These are phyloP conservation scores for Schrankia costaestrigalis DNA, from an alignment of 2,888 invertebrate species.

Conservation along the genomic window DNA sequence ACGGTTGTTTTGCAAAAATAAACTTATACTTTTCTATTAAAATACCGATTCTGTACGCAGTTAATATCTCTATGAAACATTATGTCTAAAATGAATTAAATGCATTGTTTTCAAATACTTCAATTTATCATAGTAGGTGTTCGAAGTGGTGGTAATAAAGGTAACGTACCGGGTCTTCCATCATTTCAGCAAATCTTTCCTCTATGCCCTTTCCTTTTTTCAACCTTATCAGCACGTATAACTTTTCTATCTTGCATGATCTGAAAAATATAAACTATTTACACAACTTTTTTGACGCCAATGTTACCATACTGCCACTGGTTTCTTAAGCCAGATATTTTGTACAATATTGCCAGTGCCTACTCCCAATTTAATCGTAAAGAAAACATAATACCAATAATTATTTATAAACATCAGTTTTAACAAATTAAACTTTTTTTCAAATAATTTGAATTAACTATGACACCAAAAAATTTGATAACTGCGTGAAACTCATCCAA, in stretches of 20 bases:
- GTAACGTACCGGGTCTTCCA: constrained; percentile 26
- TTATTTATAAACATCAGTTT: background rate
- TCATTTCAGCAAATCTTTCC: constrained; percentile 20
- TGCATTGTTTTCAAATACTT: background rate
- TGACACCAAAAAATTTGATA: no score
- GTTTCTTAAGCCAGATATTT: no score
- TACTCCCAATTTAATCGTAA: background rate
- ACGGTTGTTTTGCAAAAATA: no score
- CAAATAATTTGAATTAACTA: no score
- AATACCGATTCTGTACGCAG: no score
- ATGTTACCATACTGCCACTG: no score
- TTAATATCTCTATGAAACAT: no score
- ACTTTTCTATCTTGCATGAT: constrained; percentile 16
- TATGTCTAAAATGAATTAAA: no score
- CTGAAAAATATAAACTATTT: constrained; percentile 6
- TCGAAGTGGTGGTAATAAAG: background rate
- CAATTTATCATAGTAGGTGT: background rate
- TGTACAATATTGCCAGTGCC: no score
- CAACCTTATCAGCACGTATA: constrained; percentile 24
- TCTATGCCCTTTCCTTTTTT: constrained; percentile 22
- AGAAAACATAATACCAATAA: background rate
- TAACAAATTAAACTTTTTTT: background rate
- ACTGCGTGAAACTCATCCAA: no score
- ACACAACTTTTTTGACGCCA: no score
- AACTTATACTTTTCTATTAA: no score